These are phyloP conservation scores for Eudyptes chrysolophus DNA, from an alignment of 2,113 vertebrate species.

Conservation along the genomic window DNA sequence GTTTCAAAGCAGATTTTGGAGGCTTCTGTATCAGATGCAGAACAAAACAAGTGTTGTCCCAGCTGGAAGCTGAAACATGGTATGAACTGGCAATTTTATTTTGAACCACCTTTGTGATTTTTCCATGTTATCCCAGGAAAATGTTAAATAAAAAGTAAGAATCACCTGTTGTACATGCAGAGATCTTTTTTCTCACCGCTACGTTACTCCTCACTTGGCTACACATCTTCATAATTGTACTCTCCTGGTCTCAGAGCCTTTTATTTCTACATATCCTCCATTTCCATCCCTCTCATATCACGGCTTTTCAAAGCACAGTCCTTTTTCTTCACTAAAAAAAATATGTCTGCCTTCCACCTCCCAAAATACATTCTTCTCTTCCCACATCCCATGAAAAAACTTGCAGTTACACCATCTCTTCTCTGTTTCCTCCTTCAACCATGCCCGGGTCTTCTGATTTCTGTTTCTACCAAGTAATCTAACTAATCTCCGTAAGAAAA, in stretches of 20 bases:
- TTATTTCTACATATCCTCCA: not conserved
- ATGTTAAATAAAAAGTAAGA: not conserved
- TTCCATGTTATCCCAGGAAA: not conserved
- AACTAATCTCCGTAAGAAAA: not conserved
- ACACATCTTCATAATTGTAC: not conserved
- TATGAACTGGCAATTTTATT: not conserved
- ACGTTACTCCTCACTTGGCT: not conserved
- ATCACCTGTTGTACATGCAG: not conserved
- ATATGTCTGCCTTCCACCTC: not conserved
- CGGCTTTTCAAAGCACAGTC: not conserved
- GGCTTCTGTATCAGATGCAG: not conserved
- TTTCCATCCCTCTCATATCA: not conserved
- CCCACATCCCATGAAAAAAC: not conserved
- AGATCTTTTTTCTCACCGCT: not conserved
- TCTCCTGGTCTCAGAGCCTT: not conserved
- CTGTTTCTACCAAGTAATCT: not conserved
- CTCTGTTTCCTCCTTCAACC: not conserved
- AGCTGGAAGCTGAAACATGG: not conserved
- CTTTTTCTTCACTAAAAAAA: not conserved
- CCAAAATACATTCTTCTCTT: not conserved
- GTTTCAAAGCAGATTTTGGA: not conserved
- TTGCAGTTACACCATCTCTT: not conserved
- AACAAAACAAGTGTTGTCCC: not conserved
- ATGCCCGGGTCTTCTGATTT: not conserved
- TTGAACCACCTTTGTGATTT: not conserved